phyloP scores from a whole-genome alignment of 2,113 vertebrate genomes.

The Numida meleagris region DNA sequence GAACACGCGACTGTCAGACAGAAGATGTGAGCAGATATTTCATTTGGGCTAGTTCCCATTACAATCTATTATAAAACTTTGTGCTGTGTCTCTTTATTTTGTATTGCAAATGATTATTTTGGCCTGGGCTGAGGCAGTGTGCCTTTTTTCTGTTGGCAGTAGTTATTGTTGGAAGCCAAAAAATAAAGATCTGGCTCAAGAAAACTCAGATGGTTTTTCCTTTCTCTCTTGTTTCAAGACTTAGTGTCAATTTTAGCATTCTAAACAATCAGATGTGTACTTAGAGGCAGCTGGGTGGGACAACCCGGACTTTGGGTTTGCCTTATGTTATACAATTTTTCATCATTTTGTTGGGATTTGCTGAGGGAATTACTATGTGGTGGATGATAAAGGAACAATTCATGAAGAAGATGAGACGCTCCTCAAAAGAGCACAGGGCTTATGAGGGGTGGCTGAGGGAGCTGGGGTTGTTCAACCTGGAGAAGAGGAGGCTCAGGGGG shows the following conservation, averaged over 20 bases:
- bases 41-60: too few relatives aligned
- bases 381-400: background rate
- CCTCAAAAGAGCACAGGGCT: too few relatives aligned
- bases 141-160: background rate
- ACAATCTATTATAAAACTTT: background rate
- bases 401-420: background rate
- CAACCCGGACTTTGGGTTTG: background rate
- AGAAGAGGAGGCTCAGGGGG: too few relatives aligned
- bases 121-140: background rate
- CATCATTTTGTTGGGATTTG: background rate
- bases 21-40: fast-evolving
- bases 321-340: background rate
- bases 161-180: background rate
- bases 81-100: background rate
- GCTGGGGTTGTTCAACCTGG: too few relatives aligned
- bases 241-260: background rate
- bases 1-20: fast-evolving
- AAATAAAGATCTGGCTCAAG: background rate
- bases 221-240: background rate
- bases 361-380: background rate
- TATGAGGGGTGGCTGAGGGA: too few relatives aligned
- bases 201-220: background rate
- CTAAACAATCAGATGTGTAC: background rate
- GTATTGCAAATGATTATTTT: background rate
- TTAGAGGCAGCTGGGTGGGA: background rate